phyloP scores from a whole-genome alignment of 1,140 invertebrate genomes.

The Sycophaga agraensis region DNA sequence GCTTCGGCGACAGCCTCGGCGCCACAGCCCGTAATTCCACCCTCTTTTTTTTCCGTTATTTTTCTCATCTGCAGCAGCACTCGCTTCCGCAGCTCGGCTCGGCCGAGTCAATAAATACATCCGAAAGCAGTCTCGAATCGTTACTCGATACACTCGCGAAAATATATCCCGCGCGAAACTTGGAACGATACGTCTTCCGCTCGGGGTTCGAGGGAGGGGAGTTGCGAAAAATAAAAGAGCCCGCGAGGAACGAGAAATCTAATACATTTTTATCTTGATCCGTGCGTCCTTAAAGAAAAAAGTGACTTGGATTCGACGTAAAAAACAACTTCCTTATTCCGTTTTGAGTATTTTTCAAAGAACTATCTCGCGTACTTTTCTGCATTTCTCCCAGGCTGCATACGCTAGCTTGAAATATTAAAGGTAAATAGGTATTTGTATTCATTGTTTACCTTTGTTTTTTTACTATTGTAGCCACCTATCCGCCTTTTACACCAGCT shows the following conservation, averaged over 20 bases:
- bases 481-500: no score
- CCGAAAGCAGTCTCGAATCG: slow-evolving; percentile 23
- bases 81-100: slow-evolving; percentile 29
- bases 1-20: no score
- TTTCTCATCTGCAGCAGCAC: slow-evolving; percentile 10
- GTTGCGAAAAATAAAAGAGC: no score
- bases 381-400: no score
- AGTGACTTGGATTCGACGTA: neutral
- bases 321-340: no score
- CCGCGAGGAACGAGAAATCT: slow-evolving; percentile 11
- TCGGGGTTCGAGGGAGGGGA: no score
- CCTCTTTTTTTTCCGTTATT: slow-evolving; percentile 4
- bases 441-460: no score
- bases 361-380: neutral
- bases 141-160: slow-evolving; percentile 15
- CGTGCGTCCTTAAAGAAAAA: neutral
- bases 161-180: slow-evolving; percentile 24
- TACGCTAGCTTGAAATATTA: no score
- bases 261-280: slow-evolving; percentile 24
- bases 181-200: slow-evolving; percentile 8
- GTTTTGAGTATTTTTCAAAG: no score
- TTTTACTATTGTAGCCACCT: no score
- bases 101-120: slow-evolving; percentile 26
- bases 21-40: neutral
- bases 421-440: no score